These are phyloP conservation scores for Pantelozetes paolii DNA, from an alignment of 2,888 invertebrate species.

Conservation along the genomic window DNA sequence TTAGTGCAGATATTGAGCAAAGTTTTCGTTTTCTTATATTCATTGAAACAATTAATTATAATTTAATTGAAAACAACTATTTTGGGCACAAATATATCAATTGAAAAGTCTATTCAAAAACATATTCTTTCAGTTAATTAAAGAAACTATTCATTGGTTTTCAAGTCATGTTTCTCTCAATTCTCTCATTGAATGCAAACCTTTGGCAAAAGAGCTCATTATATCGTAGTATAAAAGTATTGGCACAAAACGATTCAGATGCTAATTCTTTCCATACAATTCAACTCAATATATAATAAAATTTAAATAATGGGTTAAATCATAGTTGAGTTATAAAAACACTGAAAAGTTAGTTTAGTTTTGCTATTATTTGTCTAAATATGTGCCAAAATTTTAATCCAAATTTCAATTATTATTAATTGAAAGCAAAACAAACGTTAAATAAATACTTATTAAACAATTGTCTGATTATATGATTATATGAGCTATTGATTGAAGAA, in stretches of 20 bases:
- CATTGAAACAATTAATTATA: background rate
- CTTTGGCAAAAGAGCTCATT: constrained; percentile 14
- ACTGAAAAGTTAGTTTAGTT: background rate
- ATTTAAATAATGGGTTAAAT: background rate
- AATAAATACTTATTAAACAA: too few species aligned
- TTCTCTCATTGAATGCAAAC: constrained; percentile 2
- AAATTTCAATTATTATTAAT: background rate
- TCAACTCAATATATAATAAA: background rate
- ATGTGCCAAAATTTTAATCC: background rate
- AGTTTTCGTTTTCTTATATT: background rate
- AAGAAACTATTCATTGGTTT: background rate
- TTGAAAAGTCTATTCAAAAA: background rate
- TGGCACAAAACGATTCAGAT: background rate
- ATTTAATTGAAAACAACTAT: background rate
- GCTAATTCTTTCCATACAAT: background rate
- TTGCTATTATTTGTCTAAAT: background rate
- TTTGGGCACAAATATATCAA: constrained; percentile 6
- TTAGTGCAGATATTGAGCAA: background rate
- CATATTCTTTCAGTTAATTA: background rate
- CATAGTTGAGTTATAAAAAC: background rate
- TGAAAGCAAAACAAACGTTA: too few species aligned
- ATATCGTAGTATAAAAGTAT: background rate
- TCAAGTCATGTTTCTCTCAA: background rate
- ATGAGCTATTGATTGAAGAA: background rate
- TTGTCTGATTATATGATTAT: background rate